Evolutionary conservation across 2,888 invertebrate species (phyloP).

Genomic region (Tiliacea aurago): DNA sequence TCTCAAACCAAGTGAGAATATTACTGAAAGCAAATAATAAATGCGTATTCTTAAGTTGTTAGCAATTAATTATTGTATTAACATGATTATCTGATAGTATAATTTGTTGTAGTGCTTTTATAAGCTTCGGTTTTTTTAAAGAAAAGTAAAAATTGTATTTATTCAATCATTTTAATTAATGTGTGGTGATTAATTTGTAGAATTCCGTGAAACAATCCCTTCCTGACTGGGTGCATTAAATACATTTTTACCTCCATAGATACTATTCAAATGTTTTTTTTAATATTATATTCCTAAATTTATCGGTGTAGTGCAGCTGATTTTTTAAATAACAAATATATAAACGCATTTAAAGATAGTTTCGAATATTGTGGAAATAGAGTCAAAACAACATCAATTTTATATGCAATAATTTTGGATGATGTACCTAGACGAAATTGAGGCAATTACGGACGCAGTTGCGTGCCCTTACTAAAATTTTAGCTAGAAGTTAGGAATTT

Average conservation of each 20-base stretch:
- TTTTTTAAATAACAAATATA: background rate
- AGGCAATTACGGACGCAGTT: background rate
- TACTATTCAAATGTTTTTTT: slow-evolving; percentile 5
- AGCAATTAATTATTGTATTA: slow-evolving; percentile 30
- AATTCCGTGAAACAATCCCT: slow-evolving; percentile 18
- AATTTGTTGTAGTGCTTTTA: slow-evolving; percentile 29
- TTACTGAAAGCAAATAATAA: slow-evolving; percentile 39
- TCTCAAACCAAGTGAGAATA: slow-evolving; percentile 30
- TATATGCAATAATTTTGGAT: slow-evolving; percentile 12
- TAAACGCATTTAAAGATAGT: background rate
- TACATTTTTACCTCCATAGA: slow-evolving; percentile 3
- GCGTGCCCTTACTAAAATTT: slow-evolving; percentile 7
- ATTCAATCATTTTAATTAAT: slow-evolving; percentile 32
- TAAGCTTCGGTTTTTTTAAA: slow-evolving; percentile 32
- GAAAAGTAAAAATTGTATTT: slow-evolving; percentile 30
- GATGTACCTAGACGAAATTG: slow-evolving; percentile 17
- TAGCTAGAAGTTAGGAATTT: slow-evolving; percentile 46
- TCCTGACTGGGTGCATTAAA: slow-evolving; percentile 24
- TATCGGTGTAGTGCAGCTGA: background rate
- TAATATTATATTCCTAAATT: background rate
- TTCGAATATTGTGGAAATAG: slow-evolving; percentile 30
- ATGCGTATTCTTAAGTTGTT: slow-evolving; percentile 23
- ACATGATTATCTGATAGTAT: slow-evolving; percentile 30
- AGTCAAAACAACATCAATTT: slow-evolving; percentile 20
- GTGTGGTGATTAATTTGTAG: slow-evolving; percentile 44